A percentile compares a stretch with the other conserved stretches of the same genome.
phyloP scores from a whole-genome alignment of 2,113 vertebrate genomes.

The Hystrix brachyura region DNA sequence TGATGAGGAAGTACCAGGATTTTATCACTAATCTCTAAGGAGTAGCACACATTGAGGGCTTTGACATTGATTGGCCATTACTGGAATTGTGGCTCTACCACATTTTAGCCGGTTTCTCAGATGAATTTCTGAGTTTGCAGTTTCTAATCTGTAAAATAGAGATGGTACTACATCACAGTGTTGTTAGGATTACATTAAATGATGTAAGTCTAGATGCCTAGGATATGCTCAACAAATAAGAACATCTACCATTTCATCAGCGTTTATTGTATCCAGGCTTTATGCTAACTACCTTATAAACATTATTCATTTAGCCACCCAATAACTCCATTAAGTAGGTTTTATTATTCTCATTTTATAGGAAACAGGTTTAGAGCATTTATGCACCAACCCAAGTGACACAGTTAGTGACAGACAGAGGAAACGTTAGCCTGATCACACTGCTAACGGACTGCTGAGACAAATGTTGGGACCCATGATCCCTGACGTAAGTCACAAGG shows the following conservation, averaged over 20 bases:
- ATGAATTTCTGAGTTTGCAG: neutral
- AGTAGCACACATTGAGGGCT: no score
- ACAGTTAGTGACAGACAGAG: neutral
- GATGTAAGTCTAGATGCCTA: neutral
- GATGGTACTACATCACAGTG: rapidly evolving
- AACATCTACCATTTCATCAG: neutral
- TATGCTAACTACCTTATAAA: neutral
- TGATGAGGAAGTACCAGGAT: neutral
- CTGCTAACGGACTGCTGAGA: neutral
- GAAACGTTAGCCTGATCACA: neutral
- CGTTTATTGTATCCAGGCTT: neutral
- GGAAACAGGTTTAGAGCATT: neutral
- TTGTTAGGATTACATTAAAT: neutral
- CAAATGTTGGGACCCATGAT: no score
- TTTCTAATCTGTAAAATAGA: neutral
- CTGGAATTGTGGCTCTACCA: neutral
- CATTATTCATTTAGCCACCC: neutral
- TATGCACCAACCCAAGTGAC: neutral
- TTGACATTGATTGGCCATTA: neutral
- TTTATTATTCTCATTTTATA: neutral
- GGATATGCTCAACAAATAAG: neutral
- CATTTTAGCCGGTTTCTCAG: neutral
- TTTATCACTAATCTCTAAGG: neutral
- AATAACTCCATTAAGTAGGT: neutral
- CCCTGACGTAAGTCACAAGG: neutral